These are phyloP conservation scores for Campodea augens DNA, from an alignment of 1,140 invertebrate genomes.

Conservation along the genomic window DNA sequence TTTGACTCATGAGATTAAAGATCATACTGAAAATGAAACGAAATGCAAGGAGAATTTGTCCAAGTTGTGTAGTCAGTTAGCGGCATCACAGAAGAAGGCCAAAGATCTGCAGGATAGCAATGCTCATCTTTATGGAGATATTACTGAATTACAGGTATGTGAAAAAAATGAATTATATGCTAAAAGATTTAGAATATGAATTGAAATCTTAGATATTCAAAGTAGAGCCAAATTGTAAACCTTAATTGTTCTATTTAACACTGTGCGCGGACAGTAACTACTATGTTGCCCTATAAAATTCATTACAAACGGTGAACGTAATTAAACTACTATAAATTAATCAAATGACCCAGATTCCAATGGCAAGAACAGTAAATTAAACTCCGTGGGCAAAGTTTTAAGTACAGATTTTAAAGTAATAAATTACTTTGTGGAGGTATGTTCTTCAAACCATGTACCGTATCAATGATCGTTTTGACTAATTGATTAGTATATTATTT, in stretches of 20 bases:
- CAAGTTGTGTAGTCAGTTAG: neutral
- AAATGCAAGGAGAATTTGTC: neutral
- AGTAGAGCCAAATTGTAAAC: constrained; percentile 12
- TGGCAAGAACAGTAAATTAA: too few relatives aligned
- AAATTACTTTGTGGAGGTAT: too few relatives aligned
- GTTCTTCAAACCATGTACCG: too few relatives aligned
- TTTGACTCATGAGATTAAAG: neutral
- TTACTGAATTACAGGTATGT: neutral
- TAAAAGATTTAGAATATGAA: constrained; percentile 4
- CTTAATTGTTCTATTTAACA: constrained; percentile 8
- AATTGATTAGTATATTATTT: too few relatives aligned
- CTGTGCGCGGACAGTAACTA: constrained; percentile 8
- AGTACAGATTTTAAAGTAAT: too few relatives aligned
- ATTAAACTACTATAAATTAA: too few relatives aligned
- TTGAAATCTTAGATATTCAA: constrained; percentile 10
- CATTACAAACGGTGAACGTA: too few relatives aligned
- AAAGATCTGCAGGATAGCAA: neutral
- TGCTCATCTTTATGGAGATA: neutral
- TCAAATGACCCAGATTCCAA: too few relatives aligned
- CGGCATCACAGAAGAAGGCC: neutral
- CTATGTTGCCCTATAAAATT: neutral
- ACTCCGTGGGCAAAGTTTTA: too few relatives aligned
- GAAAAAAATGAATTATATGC: neutral
- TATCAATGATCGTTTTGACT: too few relatives aligned
- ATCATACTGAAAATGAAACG: neutral